Conservation (phyloP, 2,888 invertebrate genomes). For the Ochropleura plecta region DNA sequence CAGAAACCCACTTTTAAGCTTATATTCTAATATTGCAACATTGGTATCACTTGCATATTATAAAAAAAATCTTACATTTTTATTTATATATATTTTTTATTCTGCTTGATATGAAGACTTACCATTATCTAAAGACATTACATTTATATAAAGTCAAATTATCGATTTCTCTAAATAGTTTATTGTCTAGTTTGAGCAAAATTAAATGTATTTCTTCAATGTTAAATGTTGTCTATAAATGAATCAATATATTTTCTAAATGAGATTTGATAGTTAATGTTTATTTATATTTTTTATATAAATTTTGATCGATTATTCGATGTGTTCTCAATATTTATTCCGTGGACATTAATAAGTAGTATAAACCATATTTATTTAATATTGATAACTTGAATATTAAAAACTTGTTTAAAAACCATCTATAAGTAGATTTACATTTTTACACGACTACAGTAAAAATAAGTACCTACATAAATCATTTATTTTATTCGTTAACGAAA, state of each 20-base stretch:
- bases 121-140: background rate
- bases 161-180: conserved; percentile 7
- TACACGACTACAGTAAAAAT: conserved; percentile 79
- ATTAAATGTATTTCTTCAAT: conserved; percentile 15
- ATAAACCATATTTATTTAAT: conserved; percentile 59
- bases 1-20: conserved; percentile 78
- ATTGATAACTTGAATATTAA: conserved; percentile 62
- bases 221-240: background rate
- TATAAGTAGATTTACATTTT: conserved; percentile 82
- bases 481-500: conserved; percentile 59
- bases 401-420: conserved; percentile 63
- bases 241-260: background rate
- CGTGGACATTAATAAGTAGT: conserved; percentile 63
- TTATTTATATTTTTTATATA: conserved; percentile 26
- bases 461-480: conserved; percentile 71
- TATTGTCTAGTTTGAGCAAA: conserved; percentile 49
- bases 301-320: conserved; percentile 13
- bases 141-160: conserved; percentile 27
- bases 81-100: conserved; percentile 57
- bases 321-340: conserved; percentile 45
- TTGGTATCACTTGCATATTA: conserved; percentile 86
- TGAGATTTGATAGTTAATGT: conserved; percentile 16
- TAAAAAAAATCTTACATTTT: conserved; percentile 68
- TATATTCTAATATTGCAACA: conserved; percentile 89
- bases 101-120: conserved; percentile 33